Evolutionary conservation across 2,113 vertebrate genomes (phyloP).

Genomic region (Muntiacus reevesi): DNA sequence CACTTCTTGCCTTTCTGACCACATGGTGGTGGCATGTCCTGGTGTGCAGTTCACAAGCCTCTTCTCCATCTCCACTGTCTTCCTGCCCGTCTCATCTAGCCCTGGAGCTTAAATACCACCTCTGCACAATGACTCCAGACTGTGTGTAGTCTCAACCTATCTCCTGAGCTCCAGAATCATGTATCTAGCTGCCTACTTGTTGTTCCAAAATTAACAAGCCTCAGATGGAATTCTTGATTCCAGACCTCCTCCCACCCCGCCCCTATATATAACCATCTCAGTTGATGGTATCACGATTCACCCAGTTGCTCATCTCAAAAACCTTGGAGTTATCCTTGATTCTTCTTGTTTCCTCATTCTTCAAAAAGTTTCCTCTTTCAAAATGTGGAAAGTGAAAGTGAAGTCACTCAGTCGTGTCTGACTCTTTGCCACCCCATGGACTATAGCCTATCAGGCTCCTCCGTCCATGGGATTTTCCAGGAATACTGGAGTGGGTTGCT

Average conservation of each 20-base stretch:
- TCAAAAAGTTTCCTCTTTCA: background rate
- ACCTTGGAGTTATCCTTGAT: background rate
- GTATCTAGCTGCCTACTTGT: background rate
- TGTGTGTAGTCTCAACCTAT: background rate
- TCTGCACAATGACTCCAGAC: background rate
- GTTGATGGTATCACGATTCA: background rate
- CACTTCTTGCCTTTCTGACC: background rate
- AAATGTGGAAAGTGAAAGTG: background rate
- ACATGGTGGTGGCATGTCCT: background rate
- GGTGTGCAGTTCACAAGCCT: background rate
- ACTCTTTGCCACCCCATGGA: background rate
- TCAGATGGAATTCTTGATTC: background rate
- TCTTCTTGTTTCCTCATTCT: background rate
- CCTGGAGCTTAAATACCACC: background rate
- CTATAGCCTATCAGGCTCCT: background rate
- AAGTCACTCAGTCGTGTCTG: background rate
- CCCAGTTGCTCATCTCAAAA: background rate
- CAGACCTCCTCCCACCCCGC: background rate
- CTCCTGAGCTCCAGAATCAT: background rate
- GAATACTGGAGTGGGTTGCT: background rate
- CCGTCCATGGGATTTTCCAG: background rate
- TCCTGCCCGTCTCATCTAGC: background rate
- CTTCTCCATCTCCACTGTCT: background rate
- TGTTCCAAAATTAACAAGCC: background rate
- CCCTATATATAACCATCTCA: background rate